Conservation (phyloP, 1,140 invertebrate species). For the Coboldia fuscipes region DNA sequence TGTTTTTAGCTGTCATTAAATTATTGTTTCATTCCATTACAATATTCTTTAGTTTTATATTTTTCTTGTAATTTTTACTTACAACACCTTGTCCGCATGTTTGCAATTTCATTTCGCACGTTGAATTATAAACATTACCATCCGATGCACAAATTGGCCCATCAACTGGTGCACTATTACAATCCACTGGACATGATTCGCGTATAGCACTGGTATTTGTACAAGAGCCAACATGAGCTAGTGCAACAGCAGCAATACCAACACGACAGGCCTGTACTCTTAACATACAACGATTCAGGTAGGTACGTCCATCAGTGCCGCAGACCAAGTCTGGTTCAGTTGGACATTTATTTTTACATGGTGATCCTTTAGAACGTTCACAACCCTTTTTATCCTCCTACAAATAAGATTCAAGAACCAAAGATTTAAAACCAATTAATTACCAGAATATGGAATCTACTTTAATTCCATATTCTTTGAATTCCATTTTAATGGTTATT, state of each 20-base stretch:
- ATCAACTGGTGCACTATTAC: conserved; percentile 58
- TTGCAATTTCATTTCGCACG: conserved; percentile 76
- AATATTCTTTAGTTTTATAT: no score
- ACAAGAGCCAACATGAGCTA: conserved; percentile 66
- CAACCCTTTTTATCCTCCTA: conserved; percentile 39
- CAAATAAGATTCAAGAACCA: conserved; percentile 16
- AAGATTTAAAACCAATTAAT: not conserved
- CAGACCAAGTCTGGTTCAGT: conserved; percentile 73
- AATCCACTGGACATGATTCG: conserved; percentile 72
- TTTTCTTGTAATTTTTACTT: conserved; percentile 2
- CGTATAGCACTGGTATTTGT: conserved; percentile 71
- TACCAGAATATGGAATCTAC: no score
- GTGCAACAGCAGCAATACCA: conserved; percentile 27
- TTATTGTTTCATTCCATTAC: no score
- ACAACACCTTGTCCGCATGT: conserved; percentile 74
- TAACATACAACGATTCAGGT: conserved; percentile 77
- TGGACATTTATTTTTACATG: conserved; percentile 58
- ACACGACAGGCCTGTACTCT: conserved; percentile 47
- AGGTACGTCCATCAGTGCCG: conserved; percentile 72
- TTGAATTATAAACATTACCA: conserved; percentile 81
- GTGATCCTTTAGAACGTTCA: conserved; percentile 35
- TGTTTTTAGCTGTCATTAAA: no score
- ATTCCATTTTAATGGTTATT: not conserved
- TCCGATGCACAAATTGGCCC: conserved; percentile 81
- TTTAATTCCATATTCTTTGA: no score